Evolutionary conservation across 2,797 vertebrate species (phyloP).

Genomic region (Xenopus petersii): DNA sequence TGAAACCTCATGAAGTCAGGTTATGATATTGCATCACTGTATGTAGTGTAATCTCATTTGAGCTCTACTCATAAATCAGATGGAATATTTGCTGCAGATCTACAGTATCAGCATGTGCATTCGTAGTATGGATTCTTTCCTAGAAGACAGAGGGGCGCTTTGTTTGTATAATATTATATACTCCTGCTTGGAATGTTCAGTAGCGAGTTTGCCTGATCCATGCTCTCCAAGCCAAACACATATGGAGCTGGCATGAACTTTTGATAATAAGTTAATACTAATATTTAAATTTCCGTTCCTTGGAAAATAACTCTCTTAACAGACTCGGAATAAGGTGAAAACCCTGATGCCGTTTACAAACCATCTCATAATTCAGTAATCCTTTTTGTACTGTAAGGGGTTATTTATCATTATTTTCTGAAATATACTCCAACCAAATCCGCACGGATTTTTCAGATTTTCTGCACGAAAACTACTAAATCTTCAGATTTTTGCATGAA

Average conservation of each 20-base stretch:
- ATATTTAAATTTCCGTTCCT: slow-evolving; percentile 24
- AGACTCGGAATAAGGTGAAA: neutral
- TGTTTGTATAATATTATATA: slow-evolving; percentile 39
- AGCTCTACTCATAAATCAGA: slow-evolving; percentile 25
- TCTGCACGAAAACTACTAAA: too few species aligned
- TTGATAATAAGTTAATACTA: slow-evolving; percentile 42
- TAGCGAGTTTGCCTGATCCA: slow-evolving; percentile 13
- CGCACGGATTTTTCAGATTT: too few species aligned
- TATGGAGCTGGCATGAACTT: slow-evolving; percentile 31
- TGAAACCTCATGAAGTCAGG: slow-evolving; percentile 4
- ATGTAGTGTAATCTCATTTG: neutral
- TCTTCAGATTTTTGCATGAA: too few species aligned
- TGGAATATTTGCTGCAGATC: slow-evolving; percentile 19
- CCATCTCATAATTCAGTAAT: neutral
- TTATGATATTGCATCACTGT: slow-evolving; percentile 25
- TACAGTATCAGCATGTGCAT: slow-evolving; percentile 17
- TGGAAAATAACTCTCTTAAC: slow-evolving; percentile 1
- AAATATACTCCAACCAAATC: too few species aligned
- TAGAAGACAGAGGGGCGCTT: slow-evolving; percentile 24
- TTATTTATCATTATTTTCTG: too few species aligned
- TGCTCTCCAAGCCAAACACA: slow-evolving; percentile 37
- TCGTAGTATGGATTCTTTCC: neutral
- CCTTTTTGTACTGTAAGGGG: too few species aligned
- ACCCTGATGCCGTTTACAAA: neutral
- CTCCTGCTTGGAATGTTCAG: slow-evolving; percentile 34